Evolutionary conservation across 2,888 invertebrate species (phyloP).

Genomic region (Lasioglossum lativentre): DNA sequence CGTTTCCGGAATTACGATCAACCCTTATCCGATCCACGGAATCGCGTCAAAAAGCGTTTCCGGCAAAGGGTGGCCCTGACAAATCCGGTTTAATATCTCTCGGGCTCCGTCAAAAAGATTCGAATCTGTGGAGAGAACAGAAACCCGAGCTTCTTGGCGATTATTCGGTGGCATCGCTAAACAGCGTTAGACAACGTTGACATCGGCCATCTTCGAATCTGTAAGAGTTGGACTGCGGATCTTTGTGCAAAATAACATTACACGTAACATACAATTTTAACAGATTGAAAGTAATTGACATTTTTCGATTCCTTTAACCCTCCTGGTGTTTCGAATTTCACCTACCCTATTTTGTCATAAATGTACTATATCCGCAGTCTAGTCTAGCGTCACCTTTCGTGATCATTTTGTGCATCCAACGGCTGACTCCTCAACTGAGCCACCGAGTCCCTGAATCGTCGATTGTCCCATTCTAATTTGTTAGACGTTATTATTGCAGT

Average conservation of each 20-base stretch:
- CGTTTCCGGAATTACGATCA: slow-evolving; percentile 2
- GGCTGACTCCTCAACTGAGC: not conserved
- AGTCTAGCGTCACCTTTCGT: too few species aligned
- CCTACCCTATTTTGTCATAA: too few species aligned
- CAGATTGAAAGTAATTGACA: not conserved
- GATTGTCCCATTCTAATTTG: not conserved
- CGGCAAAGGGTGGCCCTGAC: not conserved
- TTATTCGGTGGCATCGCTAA: not conserved
- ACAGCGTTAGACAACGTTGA: not conserved
- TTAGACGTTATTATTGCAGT: too few species aligned
- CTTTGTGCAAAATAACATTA: too few species aligned
- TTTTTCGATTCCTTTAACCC: too few species aligned
- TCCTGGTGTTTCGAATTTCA: too few species aligned
- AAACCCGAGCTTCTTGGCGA: not conserved
- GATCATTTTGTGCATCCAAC: not conserved
- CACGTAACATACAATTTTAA: too few species aligned
- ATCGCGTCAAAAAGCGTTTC: not conserved
- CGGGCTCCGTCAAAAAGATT: not conserved
- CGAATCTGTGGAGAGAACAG: not conserved
- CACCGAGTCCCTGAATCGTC: not conserved
- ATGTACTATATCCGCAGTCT: not conserved
- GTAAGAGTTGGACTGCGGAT: too few species aligned
- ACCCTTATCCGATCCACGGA: not conserved
- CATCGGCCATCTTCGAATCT: too few species aligned
- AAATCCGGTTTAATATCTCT: not conserved